Conservation (phyloP, 2,888 invertebrate species). For the Mimachlamys varia region DNA sequence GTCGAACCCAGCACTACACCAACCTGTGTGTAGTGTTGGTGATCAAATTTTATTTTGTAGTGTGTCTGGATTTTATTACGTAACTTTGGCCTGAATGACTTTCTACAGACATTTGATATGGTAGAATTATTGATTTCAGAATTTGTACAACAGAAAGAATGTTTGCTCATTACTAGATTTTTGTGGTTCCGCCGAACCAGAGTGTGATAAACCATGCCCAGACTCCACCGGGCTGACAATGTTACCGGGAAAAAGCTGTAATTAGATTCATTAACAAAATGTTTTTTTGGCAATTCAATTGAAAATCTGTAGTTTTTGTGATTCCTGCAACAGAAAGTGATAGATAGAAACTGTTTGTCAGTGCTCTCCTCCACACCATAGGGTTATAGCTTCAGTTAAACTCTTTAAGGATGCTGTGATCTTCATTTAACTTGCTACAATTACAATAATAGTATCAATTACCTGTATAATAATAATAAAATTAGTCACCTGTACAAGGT, state of each 20-base stretch:
- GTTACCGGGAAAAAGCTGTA: background rate
- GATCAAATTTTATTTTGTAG: background rate
- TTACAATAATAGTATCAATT: too few relatives aligned
- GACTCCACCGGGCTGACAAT: background rate
- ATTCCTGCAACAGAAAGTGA: background rate
- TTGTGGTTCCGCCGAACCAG: background rate
- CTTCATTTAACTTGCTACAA: too few relatives aligned
- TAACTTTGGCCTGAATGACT: background rate
- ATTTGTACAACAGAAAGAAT: background rate
- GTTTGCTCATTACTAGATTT: slow-evolving; percentile 1
- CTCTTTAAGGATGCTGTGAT: background rate
- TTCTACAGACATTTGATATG: background rate
- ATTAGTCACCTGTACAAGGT: too few relatives aligned
- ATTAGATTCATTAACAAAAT: background rate
- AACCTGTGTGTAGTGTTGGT: background rate
- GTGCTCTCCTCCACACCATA: background rate
- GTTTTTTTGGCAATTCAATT: background rate
- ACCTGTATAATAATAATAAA: too few relatives aligned
- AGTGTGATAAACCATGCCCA: background rate
- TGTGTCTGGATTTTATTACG: background rate
- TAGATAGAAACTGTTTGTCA: background rate
- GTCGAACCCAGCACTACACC: background rate
- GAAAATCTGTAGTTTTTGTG: background rate
- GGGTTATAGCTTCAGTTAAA: background rate
- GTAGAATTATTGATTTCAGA: background rate